phyloP scores from a whole-genome alignment of 2,888 invertebrate genomes.

The Abscondita cerata region DNA sequence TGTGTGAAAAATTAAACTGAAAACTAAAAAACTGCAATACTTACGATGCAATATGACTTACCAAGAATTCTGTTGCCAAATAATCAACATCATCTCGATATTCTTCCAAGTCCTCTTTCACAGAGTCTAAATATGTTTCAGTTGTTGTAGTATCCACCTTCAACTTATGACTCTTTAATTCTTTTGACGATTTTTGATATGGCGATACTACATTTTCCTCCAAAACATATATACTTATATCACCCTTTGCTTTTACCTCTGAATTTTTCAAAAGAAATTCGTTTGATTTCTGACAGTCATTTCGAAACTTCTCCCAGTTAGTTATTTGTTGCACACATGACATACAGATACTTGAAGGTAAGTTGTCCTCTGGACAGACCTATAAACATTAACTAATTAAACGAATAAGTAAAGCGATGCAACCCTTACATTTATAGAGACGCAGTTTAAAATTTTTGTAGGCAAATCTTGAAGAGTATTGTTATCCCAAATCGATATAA shows the following conservation, averaged over 20 bases:
- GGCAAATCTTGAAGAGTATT: conserved; percentile 42
- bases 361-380: conserved; percentile 42
- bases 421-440: conserved; percentile 44
- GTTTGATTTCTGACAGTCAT: conserved; percentile 45
- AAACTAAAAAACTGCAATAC: too few species aligned
- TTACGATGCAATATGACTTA: too few species aligned
- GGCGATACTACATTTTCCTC: neutral
- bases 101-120: conserved; percentile 15
- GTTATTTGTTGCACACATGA: conserved; percentile 45
- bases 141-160: neutral
- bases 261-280: conserved; percentile 35
- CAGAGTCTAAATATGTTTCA: neutral
- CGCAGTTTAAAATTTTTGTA: conserved; percentile 46
- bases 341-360: conserved; percentile 43
- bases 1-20: too few species aligned
- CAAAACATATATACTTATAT: neutral
- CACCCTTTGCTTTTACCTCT: neutral
- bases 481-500: conserved; percentile 42
- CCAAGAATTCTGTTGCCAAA: conserved; percentile 27
- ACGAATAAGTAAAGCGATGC: neutral
- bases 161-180: neutral
- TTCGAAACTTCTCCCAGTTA: conserved; percentile 46
- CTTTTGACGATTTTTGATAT: neutral
- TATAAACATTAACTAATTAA: conserved; percentile 15
- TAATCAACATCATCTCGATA: conserved; percentile 30